phyloP scores from a whole-genome alignment of 2,888 invertebrate species.

The Sepioteuthis lessoniana region DNA sequence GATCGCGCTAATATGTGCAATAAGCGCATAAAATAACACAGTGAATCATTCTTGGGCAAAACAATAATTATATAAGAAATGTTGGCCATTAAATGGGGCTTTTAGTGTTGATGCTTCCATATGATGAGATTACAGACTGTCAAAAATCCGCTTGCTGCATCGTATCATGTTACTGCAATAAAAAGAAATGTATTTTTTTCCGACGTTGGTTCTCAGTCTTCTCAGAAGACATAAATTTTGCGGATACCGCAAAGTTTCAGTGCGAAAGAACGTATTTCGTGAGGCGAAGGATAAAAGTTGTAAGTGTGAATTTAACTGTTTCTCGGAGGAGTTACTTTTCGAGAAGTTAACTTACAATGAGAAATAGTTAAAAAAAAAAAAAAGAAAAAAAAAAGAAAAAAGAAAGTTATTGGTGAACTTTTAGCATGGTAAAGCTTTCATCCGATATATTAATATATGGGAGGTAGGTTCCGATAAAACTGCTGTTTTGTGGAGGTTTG shows the following conservation, averaged over 20 bases:
- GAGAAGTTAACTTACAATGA: too few relatives aligned
- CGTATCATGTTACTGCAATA: not conserved
- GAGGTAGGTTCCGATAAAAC: too few relatives aligned
- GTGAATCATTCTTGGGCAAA: not conserved
- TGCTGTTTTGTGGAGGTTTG: too few relatives aligned
- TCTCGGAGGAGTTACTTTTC: too few relatives aligned
- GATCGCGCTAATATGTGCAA: not conserved
- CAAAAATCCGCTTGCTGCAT: not conserved
- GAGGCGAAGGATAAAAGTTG: not conserved
- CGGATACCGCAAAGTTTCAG: not conserved
- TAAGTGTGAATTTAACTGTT: not conserved
- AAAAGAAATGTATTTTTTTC: not conserved
- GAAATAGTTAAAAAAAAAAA: too few relatives aligned
- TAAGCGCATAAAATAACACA: not conserved
- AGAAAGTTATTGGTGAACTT: too few relatives aligned
- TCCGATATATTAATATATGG: too few relatives aligned
- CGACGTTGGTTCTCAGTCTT: not conserved
- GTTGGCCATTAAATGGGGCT: constrained; percentile 2
- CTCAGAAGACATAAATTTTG: not conserved
- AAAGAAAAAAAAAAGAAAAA: too few relatives aligned
- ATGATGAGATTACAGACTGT: not conserved
- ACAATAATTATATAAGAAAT: not conserved
- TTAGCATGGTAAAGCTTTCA: too few relatives aligned
- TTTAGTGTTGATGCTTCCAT: not conserved
- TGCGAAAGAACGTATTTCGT: not conserved